phyloP scores from a whole-genome alignment of 1,140 invertebrate species.

The Melanaphis sacchari region DNA sequence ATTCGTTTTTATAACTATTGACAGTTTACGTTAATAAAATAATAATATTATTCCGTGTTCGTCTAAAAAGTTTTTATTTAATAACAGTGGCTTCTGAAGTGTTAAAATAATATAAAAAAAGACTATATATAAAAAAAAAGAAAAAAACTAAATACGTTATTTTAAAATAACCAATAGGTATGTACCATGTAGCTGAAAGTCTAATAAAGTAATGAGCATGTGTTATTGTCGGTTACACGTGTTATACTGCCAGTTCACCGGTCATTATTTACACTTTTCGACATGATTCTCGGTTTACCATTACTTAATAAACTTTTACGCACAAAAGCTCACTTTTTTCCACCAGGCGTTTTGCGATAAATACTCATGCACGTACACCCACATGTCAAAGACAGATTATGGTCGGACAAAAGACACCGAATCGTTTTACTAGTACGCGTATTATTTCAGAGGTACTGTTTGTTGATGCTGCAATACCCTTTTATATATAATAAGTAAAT shows the following conservation, averaged over 20 bases:
- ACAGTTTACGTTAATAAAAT: not conserved
- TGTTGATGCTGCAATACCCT: not conserved
- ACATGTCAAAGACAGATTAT: constrained; percentile 20
- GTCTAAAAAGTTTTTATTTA: not conserved
- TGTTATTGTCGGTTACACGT: not conserved
- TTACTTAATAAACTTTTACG: constrained; percentile 16
- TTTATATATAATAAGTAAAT: not conserved
- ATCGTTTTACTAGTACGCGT: not conserved
- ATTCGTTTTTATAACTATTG: not conserved
- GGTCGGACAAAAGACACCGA: constrained; percentile 16
- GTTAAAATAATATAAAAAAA: not conserved
- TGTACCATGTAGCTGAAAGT: not conserved
- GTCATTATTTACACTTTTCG: constrained; percentile 21
- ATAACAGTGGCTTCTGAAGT: not conserved
- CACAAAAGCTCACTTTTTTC: not conserved
- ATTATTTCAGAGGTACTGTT: constrained; percentile 9
- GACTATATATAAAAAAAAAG: not conserved
- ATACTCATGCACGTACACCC: constrained; percentile 29
- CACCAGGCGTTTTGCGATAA: not conserved
- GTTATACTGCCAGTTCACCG: not conserved
- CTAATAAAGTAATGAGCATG: not conserved
- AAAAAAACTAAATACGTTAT: not conserved
- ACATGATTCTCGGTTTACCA: not conserved
- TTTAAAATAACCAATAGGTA: not conserved
- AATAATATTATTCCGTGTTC: not conserved